phyloP scores from a whole-genome alignment of 2,888 invertebrate genomes.

The Macrophya annulata region DNA sequence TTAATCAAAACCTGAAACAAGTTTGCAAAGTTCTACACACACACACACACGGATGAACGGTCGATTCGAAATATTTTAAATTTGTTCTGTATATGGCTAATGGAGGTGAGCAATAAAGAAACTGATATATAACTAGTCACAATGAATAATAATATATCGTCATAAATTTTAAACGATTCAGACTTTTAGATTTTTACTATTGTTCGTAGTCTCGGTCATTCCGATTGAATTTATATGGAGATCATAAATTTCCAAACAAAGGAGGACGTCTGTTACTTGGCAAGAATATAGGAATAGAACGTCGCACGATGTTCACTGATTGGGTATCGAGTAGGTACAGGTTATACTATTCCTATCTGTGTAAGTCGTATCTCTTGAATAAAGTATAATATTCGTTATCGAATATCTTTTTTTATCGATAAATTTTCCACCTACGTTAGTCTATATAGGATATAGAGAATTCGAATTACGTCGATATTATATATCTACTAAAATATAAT shows the following conservation, averaged over 20 bases:
- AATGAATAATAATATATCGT: constrained; percentile 4
- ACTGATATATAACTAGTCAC: constrained; percentile 26
- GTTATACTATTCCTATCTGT: not conserved
- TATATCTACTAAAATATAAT: not conserved
- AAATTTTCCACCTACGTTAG: not conserved
- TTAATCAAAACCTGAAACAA: not conserved
- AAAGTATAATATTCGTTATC: constrained; percentile 34
- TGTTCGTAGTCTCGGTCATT: constrained; percentile 30
- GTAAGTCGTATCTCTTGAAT: constrained; percentile 26
- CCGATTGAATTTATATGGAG: constrained; percentile 39
- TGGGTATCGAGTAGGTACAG: constrained; percentile 32
- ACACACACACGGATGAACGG: not conserved
- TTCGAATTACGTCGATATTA: not conserved
- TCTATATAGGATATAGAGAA: not conserved
- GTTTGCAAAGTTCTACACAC: not conserved
- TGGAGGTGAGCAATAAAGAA: constrained; percentile 16
- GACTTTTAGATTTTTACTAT: constrained; percentile 23
- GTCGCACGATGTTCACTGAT: constrained; percentile 23
- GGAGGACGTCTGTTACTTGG: not conserved
- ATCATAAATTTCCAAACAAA: constrained; percentile 45
- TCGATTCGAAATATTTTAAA: not conserved
- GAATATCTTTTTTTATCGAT: constrained; percentile 20
- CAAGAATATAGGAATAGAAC: constrained; percentile 32
- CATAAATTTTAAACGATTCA: constrained; percentile 16
- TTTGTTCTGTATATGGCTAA: not conserved